These are phyloP conservation scores for Hirtodrosophila cameraria DNA, from an alignment of 2,888 invertebrate species.

Conservation along the genomic window DNA sequence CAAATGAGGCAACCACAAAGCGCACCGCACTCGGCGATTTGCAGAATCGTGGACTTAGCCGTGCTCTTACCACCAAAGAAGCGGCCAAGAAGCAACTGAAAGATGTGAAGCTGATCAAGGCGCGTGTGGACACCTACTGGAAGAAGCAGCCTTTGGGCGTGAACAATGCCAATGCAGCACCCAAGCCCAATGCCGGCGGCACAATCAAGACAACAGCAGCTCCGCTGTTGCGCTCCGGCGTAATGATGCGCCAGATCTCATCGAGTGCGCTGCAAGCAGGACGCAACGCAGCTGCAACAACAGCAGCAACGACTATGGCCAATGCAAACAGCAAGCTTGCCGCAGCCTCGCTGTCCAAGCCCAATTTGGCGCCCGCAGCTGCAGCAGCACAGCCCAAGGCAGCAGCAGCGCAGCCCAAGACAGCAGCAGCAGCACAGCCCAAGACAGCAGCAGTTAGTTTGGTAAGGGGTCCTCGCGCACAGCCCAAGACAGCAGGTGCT, in stretches of 20 bases:
- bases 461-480: background rate
- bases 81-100: conserved; percentile 77
- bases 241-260: conserved; percentile 43
- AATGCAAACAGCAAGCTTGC: conserved; percentile 52
- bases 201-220: conserved; percentile 13
- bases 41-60: conserved; percentile 84
- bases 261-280: conserved; percentile 30
- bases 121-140: conserved; percentile 83
- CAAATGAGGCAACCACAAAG: conserved; percentile 73
- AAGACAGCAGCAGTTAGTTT: background rate
- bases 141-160: conserved; percentile 71
- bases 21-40: conserved; percentile 85
- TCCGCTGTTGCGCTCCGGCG: conserved; percentile 64
- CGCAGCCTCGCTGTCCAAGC: conserved; percentile 71
- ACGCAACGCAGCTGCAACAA: conserved; percentile 5
- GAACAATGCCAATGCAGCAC: conserved; percentile 28
- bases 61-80: conserved; percentile 69
- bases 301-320: conserved; percentile 66
- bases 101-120: conserved; percentile 79
- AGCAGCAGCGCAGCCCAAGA: too few relatives aligned
- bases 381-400: too few relatives aligned
- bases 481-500: conserved; percentile 2
- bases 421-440: conserved; percentile 15
- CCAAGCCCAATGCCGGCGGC: background rate
- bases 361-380: conserved; percentile 13